These are phyloP conservation scores for Melanotaenia duboulayi DNA, from an alignment of 2,113 vertebrate species.

Conservation along the genomic window DNA sequence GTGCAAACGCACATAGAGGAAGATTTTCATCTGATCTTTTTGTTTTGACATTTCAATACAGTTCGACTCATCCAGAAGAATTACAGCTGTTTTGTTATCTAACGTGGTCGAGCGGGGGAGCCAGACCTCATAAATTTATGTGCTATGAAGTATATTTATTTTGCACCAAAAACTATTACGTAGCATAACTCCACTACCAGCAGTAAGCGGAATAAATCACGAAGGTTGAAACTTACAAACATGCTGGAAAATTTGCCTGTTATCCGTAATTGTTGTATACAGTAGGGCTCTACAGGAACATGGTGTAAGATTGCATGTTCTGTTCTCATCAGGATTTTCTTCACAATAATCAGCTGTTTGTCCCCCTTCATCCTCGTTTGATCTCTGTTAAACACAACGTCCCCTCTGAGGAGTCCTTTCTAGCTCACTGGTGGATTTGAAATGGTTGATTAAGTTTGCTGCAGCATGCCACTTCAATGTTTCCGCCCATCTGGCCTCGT, in stretches of 20 bases:
- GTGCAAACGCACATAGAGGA: constrained; percentile 36
- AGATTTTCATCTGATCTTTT: constrained; percentile 43
- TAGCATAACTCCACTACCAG: constrained; percentile 7
- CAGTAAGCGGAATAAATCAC: background rate
- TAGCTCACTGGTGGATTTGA: constrained; percentile 64
- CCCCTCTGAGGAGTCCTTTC: constrained; percentile 37
- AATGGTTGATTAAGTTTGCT: constrained; percentile 63
- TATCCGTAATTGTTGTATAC: background rate
- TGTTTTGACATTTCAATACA: constrained; percentile 60
- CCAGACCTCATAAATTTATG: constrained; percentile 20
- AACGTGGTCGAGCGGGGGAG: constrained; percentile 24
- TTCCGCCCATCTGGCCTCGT: constrained; percentile 53
- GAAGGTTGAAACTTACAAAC: constrained; percentile 1
- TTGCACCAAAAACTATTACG: constrained; percentile 13
- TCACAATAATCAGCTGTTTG: background rate
- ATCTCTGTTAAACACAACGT: constrained; percentile 14
- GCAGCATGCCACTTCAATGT: constrained; percentile 38
- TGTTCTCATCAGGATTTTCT: background rate
- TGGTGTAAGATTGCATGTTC: background rate
- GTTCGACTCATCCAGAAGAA: constrained; percentile 37
- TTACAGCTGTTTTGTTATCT: constrained; percentile 29
- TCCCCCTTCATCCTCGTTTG: background rate
- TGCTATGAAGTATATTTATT: constrained; percentile 29
- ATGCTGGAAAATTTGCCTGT: background rate
- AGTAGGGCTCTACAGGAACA: background rate